Conservation (phyloP, 1,140 invertebrate genomes). For the Lepidostoma basale region DNA sequence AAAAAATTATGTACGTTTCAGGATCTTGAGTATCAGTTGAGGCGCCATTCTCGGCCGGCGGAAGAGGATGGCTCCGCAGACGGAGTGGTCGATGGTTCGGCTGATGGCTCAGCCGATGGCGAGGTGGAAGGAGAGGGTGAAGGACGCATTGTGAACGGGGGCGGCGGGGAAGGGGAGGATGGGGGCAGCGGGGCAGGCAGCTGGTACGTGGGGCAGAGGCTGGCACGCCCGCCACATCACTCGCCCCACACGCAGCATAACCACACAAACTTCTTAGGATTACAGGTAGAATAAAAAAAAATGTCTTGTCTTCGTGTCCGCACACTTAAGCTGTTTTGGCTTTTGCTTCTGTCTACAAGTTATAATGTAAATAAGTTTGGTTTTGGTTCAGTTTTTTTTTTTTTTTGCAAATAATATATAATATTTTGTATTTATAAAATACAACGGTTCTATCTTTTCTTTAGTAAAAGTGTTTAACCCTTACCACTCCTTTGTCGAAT, state of each 20-base stretch:
- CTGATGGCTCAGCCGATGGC: constrained; percentile 43
- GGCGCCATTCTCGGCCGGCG: constrained; percentile 61
- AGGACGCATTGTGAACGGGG: constrained; percentile 32
- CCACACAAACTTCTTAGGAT: constrained; percentile 60
- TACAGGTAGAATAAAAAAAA: constrained; percentile 61
- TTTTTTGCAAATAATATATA: too few species aligned
- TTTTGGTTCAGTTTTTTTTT: too few species aligned
- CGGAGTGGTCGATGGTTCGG: constrained; percentile 43
- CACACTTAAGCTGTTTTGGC: too few species aligned
- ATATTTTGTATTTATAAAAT: too few species aligned
- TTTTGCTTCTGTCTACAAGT: too few species aligned
- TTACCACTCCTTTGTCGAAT: too few species aligned
- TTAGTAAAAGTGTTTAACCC: too few species aligned
- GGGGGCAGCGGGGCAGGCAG: constrained; percentile 61
- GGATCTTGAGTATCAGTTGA: constrained; percentile 85
- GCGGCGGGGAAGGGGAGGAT: constrained; percentile 44
- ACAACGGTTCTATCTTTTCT: too few species aligned
- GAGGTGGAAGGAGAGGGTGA: constrained; percentile 24
- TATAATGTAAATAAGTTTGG: too few species aligned
- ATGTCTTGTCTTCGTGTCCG: too few species aligned
- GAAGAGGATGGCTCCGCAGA: constrained; percentile 44
- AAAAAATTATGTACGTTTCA: too few species aligned
- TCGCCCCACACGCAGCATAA: constrained; percentile 62
- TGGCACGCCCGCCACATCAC: constrained; percentile 65
- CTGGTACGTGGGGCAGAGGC: constrained; percentile 79